Evolutionary conservation across 2,113 vertebrate species (phyloP).

Genomic region (Petromus typicus): DNA sequence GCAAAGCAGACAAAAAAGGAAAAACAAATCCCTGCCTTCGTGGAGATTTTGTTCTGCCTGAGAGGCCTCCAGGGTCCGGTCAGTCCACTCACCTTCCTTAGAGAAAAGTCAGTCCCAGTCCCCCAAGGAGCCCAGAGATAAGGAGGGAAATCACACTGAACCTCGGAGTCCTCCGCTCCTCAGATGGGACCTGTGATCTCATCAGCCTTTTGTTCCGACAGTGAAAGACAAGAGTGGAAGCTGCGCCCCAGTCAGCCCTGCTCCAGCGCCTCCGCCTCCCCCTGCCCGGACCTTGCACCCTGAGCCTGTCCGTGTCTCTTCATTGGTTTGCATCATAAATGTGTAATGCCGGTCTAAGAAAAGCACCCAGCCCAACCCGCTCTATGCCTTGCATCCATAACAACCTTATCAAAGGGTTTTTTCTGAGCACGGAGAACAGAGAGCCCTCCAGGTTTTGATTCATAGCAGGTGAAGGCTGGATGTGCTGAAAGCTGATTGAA

Average conservation of each 20-base stretch:
- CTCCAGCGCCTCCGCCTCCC: background rate
- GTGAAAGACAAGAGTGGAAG: background rate
- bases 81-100: background rate
- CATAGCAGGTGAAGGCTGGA: conserved; percentile 86
- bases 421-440: conserved; percentile 84
- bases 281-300: background rate
- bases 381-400: conserved; percentile 85
- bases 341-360: conserved; percentile 72
- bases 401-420: conserved; percentile 86
- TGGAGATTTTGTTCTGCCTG: conserved; percentile 9
- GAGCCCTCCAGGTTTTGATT: conserved; percentile 87
- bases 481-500: conserved; percentile 85
- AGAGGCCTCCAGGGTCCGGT: background rate
- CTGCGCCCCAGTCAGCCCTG: background rate
- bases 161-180: background rate
- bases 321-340: conserved; percentile 80
- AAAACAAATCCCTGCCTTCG: background rate
- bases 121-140: background rate
- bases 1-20: background rate
- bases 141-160: background rate
- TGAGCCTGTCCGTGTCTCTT: conserved; percentile 61
- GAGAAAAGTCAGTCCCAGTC: background rate
- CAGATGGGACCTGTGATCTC: background rate
- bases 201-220: background rate
- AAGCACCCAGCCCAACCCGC: conserved; percentile 68